Evolutionary conservation across 2,113 vertebrate genomes (phyloP), one percentile per base, ranked within the genome.

Genomic region (Lucifuga dentata): DNA sequence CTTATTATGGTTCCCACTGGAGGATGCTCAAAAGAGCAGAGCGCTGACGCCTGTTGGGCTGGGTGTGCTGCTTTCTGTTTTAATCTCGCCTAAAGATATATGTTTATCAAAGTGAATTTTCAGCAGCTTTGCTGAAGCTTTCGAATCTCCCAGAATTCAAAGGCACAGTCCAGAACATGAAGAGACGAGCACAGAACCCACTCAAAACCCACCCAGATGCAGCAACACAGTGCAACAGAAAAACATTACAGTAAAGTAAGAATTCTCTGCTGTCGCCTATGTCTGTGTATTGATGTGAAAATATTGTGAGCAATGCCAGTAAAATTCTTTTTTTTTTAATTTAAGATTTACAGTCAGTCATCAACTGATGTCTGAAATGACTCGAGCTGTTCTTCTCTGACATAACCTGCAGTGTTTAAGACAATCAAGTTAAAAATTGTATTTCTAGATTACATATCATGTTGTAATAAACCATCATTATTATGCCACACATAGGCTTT

Each of bases 21-120:
- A 81, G 49, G 68, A 77, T 77, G 71, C 84, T 91, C 81, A 91
- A 89, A 90, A 70, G 69, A 63, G 48, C 44, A 56, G 65, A 6
- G 50, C 69, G 65, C 40, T 64, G 72, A 84, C 72, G 76, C 45
- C 68, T 66, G 5, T 58, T 71, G 76, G 12, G 36, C 71, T 50
- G 49, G 29, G 63, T 70, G 78, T 81, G 65, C 83, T 83, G 76
- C 75, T 59, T 65, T 87, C 71, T 85, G 68, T 88, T 89, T 90
- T 89, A 89, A 90, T 92, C 83, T 78, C 50, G 83, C 87, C 84
- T 83, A 79, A 83, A 91, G 85, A 91, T 85, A 82, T 85, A 73
- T 87, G 78, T 88, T 91, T 90, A 90, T 90, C 90, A 90, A 92
- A 90, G 88, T 83, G 76, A 88, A 80, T 88, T 88, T 81, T 83